Conservation (phyloP, 2,113 vertebrate genomes). For the Solea solea region DNA sequence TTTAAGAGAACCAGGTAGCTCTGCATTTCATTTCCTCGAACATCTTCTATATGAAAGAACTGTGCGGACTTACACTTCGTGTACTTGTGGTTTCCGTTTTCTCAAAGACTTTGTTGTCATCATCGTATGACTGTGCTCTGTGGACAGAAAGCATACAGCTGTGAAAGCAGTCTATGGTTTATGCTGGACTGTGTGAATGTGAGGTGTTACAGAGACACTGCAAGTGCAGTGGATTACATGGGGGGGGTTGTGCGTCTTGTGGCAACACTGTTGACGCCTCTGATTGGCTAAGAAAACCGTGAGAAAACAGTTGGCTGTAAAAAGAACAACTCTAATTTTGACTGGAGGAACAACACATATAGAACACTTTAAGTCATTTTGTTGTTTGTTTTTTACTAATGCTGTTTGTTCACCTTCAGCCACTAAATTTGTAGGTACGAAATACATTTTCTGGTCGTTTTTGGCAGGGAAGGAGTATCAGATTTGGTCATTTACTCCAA, state of each 20-base stretch:
- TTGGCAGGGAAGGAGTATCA: not conserved
- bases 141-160: constrained; percentile 1
- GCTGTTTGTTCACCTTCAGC: too few species aligned
- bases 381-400: too few species aligned
- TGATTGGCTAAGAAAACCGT: not conserved
- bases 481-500: not conserved
- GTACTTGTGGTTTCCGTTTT: constrained; percentile 56
- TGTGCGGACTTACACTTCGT: constrained; percentile 59
- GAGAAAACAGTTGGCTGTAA: not conserved
- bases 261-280: not conserved
- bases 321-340: not conserved
- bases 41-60: not conserved
- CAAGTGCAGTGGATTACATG: not conserved
- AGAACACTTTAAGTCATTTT: too few species aligned
- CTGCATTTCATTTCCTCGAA: not conserved
- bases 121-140: constrained; percentile 79
- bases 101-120: constrained; percentile 65
- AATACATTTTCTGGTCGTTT: too few species aligned
- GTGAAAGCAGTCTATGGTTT: not conserved
- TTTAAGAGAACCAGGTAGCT: not conserved
- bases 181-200: not conserved
- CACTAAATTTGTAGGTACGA: too few species aligned
- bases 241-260: not conserved
- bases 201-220: not conserved
- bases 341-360: not conserved